Conservation (phyloP, 2,113 vertebrate genomes). For the Ginglymostoma cirratum region DNA sequence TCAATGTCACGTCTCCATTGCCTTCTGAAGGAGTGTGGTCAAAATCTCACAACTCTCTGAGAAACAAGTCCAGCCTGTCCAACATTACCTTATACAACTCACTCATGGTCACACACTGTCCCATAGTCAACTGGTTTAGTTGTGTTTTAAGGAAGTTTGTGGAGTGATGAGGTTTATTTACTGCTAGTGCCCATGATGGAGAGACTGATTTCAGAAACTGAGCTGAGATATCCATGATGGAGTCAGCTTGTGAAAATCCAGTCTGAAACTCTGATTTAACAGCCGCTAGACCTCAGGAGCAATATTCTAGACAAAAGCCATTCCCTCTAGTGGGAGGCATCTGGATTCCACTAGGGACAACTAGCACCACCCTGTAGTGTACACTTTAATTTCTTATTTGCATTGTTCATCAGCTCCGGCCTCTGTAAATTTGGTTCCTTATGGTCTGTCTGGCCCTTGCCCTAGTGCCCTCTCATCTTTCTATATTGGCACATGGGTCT, state of each 20-base stretch:
- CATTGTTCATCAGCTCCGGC: neutral
- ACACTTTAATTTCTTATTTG: neutral
- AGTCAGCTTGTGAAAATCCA: neutral
- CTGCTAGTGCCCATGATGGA: neutral
- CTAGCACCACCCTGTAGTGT: neutral
- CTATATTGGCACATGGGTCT: neutral
- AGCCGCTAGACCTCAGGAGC: neutral
- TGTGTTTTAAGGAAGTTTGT: neutral
- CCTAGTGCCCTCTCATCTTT: neutral
- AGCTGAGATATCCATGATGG: neutral
- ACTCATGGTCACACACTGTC: neutral
- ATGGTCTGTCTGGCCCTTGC: neutral
- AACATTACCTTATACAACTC: too few relatives aligned
- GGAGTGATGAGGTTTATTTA: neutral
- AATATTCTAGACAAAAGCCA: neutral
- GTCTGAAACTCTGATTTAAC: neutral
- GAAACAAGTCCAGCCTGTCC: too few relatives aligned
- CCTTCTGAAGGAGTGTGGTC: too few relatives aligned
- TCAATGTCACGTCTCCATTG: too few relatives aligned
- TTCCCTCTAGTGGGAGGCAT: neutral
- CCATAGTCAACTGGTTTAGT: neutral
- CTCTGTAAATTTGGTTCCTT: neutral
- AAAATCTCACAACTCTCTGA: too few relatives aligned
- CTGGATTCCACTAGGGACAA: neutral
- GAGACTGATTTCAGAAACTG: neutral